phyloP scores from a whole-genome alignment of 2,888 invertebrate genomes.

The Cryptocheilus praepositus region DNA sequence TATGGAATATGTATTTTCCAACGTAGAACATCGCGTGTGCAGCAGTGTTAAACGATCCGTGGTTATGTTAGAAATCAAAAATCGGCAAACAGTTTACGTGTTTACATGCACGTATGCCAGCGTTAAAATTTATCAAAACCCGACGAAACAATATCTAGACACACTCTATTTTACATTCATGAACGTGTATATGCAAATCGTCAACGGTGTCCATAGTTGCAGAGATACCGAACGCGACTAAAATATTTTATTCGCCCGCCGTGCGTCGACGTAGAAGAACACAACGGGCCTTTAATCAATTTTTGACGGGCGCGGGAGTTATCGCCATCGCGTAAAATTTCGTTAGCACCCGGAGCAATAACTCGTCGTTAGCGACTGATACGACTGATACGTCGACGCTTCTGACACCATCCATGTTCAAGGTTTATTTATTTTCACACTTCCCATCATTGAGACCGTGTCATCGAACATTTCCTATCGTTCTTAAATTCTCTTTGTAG shows the following conservation, averaged over 20 bases:
- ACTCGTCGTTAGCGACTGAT: conserved; percentile 18
- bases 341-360: conserved; percentile 27
- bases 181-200: conserved; percentile 47
- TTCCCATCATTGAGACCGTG: too few species aligned
- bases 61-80: too few species aligned
- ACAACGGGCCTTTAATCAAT: conserved; percentile 39
- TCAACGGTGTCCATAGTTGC: conserved; percentile 27
- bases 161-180: not conserved
- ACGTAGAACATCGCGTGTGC: too few species aligned
- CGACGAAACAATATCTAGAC: too few species aligned
- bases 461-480: too few species aligned
- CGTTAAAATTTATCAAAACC: too few species aligned
- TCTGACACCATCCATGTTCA: not conserved
- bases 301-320: conserved; percentile 26
- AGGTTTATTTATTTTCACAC: conserved; percentile 9
- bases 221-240: conserved; percentile 31
- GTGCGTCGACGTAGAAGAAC: conserved; percentile 24
- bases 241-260: conserved; percentile 42
- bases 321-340: conserved; percentile 35
- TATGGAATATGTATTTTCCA: too few species aligned
- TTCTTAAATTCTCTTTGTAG: not conserved
- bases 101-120: conserved; percentile 20
- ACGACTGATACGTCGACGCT: conserved; percentile 10
- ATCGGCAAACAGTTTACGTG: too few species aligned
- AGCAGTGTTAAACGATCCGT: too few species aligned